Percentiles rank a stretch among this genome's conserved stretches.
These are phyloP conservation scores for Leptopilina clavipes DNA, from an alignment of 1,140 invertebrate species.

Conservation along the genomic window DNA sequence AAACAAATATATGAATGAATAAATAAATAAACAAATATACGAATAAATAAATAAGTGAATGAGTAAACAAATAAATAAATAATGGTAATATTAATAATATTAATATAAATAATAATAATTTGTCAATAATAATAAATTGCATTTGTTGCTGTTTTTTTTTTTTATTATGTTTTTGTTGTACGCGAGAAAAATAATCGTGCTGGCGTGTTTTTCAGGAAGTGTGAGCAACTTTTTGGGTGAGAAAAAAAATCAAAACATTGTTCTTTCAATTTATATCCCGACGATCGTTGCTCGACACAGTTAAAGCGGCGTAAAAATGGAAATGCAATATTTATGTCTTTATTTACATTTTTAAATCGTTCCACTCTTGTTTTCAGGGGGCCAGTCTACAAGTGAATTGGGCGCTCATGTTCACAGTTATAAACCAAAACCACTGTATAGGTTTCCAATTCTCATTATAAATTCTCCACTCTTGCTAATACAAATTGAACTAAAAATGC, in stretches of 20 bases:
- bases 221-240: slow-evolving; percentile 4
- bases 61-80: too few species aligned
- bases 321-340: slow-evolving; percentile 67
- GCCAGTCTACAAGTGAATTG: slow-evolving; percentile 47
- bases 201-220: slow-evolving; percentile 26
- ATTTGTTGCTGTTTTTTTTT: too few species aligned
- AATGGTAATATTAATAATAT: too few species aligned
- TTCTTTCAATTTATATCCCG: slow-evolving; percentile 24
- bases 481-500: neutral
- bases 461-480: neutral
- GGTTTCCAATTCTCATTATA: slow-evolving; percentile 10
- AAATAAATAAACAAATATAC: too few species aligned
- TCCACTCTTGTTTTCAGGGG: slow-evolving; percentile 47
- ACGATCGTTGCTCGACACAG: slow-evolving; percentile 37
- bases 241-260: slow-evolving; percentile 21
- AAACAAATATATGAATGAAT: too few species aligned
- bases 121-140: neutral
- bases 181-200: neutral
- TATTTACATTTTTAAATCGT: slow-evolving; percentile 66
- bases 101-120: too few species aligned
- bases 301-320: slow-evolving; percentile 51
- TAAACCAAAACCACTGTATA: neutral
- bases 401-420: neutral
- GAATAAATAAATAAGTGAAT: too few species aligned
- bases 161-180: neutral